Base-by-base conservation (phyloP, 1,140 invertebrate species). In the Onthophagus taurus region DNA sequence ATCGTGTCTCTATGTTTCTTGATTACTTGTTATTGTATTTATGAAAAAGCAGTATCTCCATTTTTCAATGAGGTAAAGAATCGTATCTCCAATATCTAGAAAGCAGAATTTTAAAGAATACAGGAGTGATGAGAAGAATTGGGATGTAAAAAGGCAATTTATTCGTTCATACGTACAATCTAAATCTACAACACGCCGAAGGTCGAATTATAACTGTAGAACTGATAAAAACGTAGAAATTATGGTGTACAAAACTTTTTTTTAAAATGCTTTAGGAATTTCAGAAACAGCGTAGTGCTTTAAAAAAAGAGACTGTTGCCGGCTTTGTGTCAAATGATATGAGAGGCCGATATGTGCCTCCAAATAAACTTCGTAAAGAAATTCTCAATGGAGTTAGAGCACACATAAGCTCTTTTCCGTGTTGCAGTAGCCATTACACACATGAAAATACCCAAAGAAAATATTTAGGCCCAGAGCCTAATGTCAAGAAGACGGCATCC, bases 241-340 rank as follows among this genome's bases (percentile, higher is more conserved):
- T n/a, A 29, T 29, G 9, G 21, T 41, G 6, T 41, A 24, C 14
- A 41, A 41, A 24, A 21, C 11, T 6, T 41, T 41, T 21, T 41
- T 24, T 41, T 18, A 26, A 41, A 41, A 41, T 30, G 29, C 38
- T 26, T 29, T 26, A 18, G 38, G 21, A 5, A 41, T 41, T n/a
- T 41, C 38, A 8, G 9, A 41, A 30, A 26, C 19, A 7, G 18
- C 9, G 21, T 8, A 41, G 4, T 41, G 26, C 26, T 41, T 11
- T 41, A 23, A 24, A 3, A 7, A 41, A 41, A 16, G 7, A 16
- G 9, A 6, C 5, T 24, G 29, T 8, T 41, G 38, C 20, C 12
- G 38, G 24, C 14, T 23, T 41, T 24, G 38, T 29, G 8, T 12
- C 21, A 7, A 4, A 11, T 26, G 38, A 41, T 24, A 41, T 24